A percentile compares a stretch with the other conserved stretches of the same genome.
These are phyloP conservation scores for Setipinna tenuifilis DNA, from an alignment of 2,797 vertebrate species.

Conservation along the genomic window DNA sequence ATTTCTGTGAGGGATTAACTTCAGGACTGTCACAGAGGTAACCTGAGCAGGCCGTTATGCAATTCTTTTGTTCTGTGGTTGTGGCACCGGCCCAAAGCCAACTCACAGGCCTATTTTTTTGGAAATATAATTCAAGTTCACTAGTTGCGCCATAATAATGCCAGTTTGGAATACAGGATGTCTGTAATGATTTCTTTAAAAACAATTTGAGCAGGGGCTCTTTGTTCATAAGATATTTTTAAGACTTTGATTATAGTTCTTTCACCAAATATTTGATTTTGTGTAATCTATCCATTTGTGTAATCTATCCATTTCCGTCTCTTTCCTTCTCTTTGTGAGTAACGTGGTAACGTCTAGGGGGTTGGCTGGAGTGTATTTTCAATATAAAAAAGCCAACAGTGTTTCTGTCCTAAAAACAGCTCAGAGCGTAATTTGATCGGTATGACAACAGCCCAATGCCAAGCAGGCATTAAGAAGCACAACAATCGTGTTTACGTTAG, in stretches of 20 bases:
- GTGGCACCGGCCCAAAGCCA: not conserved
- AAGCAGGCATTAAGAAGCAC: too few species aligned
- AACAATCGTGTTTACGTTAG: too few species aligned
- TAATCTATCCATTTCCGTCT: not conserved
- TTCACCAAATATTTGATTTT: not conserved
- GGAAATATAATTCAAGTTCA: not conserved
- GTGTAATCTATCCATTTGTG: not conserved
- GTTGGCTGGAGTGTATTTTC: too few species aligned
- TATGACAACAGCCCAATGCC: too few species aligned
- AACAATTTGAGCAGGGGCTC: not conserved
- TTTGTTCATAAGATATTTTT: not conserved
- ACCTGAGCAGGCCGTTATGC: constrained; percentile 10
- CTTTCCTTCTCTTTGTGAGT: not conserved
- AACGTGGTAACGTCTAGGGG: too few species aligned
- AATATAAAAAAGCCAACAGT: too few species aligned
- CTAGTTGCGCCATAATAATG: not conserved
- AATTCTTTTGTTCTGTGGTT: constrained; percentile 8
- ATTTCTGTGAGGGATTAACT: constrained; percentile 7
- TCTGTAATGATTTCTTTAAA: not conserved
- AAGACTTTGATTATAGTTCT: not conserved
- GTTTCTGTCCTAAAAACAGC: too few species aligned
- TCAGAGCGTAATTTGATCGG: too few species aligned
- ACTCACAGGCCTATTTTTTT: not conserved
- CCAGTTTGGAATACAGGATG: not conserved
- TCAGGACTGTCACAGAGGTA: not conserved